phyloP scores from a whole-genome alignment of 2,797 vertebrate species.

The Sebastes iracundus region DNA sequence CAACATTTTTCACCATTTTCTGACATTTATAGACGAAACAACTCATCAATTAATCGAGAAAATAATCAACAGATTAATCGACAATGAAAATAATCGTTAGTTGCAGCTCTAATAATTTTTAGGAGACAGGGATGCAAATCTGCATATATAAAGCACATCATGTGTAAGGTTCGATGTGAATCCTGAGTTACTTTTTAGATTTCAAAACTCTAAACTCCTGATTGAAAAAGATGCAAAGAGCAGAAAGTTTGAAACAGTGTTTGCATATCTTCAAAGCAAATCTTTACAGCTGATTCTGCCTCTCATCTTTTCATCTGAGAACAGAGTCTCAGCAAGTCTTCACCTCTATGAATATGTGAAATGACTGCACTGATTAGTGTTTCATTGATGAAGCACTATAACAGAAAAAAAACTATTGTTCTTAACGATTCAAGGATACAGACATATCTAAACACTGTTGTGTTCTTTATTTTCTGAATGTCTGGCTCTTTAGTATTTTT shows the following conservation, averaged over 20 bases:
- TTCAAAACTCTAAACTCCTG: neutral
- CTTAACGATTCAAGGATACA: conserved; percentile 10
- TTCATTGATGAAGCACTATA: conserved; percentile 3
- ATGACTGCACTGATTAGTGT: neutral
- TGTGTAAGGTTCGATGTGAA: neutral
- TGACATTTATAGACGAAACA: no score
- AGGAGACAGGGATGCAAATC: neutral
- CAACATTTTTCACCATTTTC: no score
- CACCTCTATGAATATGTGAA: neutral
- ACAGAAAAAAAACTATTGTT: neutral
- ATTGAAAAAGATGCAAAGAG: neutral
- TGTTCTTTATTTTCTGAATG: conserved; percentile 35
- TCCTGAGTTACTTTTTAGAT: neutral
- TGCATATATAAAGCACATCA: neutral
- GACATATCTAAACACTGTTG: conserved; percentile 8
- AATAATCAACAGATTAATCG: no score
- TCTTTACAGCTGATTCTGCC: conserved; percentile 4
- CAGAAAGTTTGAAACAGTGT: neutral
- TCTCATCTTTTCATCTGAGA: conserved; percentile 24
- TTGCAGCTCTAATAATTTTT: neutral
- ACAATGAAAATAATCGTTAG: no score
- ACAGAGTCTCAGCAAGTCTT: neutral
- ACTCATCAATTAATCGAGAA: no score
- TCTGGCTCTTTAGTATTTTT: conserved; percentile 50
- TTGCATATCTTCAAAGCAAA: conserved; percentile 1